Base-by-base conservation (phyloP, 2,888 invertebrate genomes). In the Subacronicta megacephala region DNA sequence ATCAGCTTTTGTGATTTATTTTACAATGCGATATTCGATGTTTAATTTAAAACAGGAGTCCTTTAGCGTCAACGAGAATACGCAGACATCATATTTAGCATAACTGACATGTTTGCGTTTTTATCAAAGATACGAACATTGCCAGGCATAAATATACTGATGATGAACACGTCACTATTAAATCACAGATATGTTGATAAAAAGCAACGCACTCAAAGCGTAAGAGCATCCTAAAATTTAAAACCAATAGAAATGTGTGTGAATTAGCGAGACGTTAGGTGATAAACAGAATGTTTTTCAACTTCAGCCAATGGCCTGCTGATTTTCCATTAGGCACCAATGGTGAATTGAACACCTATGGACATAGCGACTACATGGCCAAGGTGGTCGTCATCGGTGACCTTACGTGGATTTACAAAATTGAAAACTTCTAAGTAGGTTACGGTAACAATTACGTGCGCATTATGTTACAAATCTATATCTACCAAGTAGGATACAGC, bases 231-330 rank as follows among this genome's bases (percentile, higher is more conserved):
- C 76, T 83, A 84, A 86, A 66, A 60, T 51, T 47, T 60, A 72
- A 62, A 55, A 60, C 68, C 81, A 85, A 87, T 88, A 87, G 85
- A 88, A 87, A 87, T 78, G 80, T 75, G 75, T 76, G 73, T 75
- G 67, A 83, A 79, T 81, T 72, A 77, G 51, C 62, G 31, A 60
- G 43, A 60, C 47, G 61, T 51, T 57, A 72, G 74, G 78, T 80
- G 82, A 72, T 82, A 87, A 86, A 77, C 80, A 79, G 45, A 78
- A 75, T 85, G 81, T 85, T 85, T 85, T 82, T 81, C 70, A 62
- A 59, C 36, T 57, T 60, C 58, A 70, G 56, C 57, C 59, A 64
- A 73, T 65, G 43, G 59, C 59, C 64, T 55, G 69, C 64, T 62
- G 56, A 36, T 49, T 45, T 44, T 51, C 41, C 26, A 63, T 62